Evolutionary conservation across 1,140 invertebrate genomes (phyloP).

Genomic region (Leptinotarsa lineolata): DNA sequence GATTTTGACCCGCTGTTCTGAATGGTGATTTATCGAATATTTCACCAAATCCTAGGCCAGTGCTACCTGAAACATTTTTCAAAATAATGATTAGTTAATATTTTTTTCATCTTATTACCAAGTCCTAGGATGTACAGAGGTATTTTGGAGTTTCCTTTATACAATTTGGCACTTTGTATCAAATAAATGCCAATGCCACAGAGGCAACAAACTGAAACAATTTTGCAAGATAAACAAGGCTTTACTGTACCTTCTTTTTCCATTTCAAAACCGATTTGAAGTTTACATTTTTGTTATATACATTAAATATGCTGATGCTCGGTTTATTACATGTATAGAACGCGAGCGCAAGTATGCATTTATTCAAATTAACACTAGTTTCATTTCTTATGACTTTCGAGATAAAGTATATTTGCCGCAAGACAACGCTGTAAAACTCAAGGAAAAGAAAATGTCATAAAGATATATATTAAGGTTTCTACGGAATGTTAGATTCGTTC

Average conservation of each 20-base stretch:
- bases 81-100: constrained; percentile 17
- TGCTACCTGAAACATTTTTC: constrained; percentile 37
- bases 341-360: too few relatives aligned
- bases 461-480: too few relatives aligned
- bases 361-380: too few relatives aligned
- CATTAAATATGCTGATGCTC: too few relatives aligned
- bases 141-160: constrained; percentile 37
- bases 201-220: constrained; percentile 51
- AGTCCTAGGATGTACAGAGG: constrained; percentile 37
- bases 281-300: too few relatives aligned
- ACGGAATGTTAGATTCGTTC: too few relatives aligned
- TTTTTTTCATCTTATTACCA: constrained; percentile 35
- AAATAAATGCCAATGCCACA: constrained; percentile 51
- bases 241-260: constrained; percentile 31
- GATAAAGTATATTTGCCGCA: too few relatives aligned
- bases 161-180: constrained; percentile 41
- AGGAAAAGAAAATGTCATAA: too few relatives aligned
- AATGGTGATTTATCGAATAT: constrained; percentile 48
- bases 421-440: too few relatives aligned
- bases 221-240: constrained; percentile 51
- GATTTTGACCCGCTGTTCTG: constrained; percentile 20
- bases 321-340: too few relatives aligned
- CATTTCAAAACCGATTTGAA: background rate
- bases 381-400: too few relatives aligned
- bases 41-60: constrained; percentile 44